Evolutionary conservation across 2,888 invertebrate genomes (phyloP).

Genomic region (Nomada lathburiana): DNA sequence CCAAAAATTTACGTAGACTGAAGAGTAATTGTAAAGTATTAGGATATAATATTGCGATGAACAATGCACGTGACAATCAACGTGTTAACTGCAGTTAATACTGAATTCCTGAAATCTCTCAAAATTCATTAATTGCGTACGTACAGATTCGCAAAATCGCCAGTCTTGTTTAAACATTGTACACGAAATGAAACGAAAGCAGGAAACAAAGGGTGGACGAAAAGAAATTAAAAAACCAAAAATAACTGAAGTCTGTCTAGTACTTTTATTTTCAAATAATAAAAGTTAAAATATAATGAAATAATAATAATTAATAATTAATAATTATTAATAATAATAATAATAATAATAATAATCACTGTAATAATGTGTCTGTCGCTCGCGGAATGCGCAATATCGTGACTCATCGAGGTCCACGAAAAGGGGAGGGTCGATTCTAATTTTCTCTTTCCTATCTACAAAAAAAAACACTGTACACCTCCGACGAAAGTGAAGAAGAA

Average conservation of each 20-base stretch:
- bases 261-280: constrained; percentile 83
- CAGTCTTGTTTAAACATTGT: background rate
- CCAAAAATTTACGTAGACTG: background rate
- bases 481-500: constrained; percentile 38
- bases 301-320: constrained; percentile 77
- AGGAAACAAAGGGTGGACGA: constrained; percentile 37
- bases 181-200: background rate
- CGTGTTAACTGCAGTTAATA: background rate
- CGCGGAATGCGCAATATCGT: constrained; percentile 45
- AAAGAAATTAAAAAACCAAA: constrained; percentile 66
- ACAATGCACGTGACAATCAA: background rate
- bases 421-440: constrained; percentile 32
- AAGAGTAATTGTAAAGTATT: background rate
- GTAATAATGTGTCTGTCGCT: constrained; percentile 60
- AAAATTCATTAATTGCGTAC: background rate
- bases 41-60: background rate
- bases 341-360: constrained; percentile 74
- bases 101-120: background rate
- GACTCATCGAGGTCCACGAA: constrained; percentile 50
- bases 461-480: constrained; percentile 33
- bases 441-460: constrained; percentile 55
- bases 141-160: background rate
- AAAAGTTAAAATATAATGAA: constrained; percentile 83
- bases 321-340: constrained; percentile 70
- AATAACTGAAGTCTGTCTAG: constrained; percentile 80